Conservation (phyloP, 1,140 invertebrate species). For the Arion vulgaris region DNA sequence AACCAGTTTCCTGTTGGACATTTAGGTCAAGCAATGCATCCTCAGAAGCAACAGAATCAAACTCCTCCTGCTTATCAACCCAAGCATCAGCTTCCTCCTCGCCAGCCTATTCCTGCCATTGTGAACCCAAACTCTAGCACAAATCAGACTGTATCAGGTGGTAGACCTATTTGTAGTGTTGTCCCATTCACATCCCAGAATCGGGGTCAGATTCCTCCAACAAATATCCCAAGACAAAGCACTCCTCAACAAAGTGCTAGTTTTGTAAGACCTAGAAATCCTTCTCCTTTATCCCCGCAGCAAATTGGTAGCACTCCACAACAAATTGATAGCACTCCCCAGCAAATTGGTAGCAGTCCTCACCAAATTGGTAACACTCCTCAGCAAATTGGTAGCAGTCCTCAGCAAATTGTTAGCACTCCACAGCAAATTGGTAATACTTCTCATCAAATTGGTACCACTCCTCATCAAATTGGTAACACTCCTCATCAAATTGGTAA, state of each 20-base stretch:
- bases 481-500: no score
- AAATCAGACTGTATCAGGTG: neutral
- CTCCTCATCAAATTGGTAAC: no score
- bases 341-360: no score
- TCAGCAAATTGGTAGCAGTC: no score
- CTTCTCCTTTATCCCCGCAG: neutral
- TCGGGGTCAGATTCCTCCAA: neutral
- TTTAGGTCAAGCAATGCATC: neutral
- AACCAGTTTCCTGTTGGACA: neutral
- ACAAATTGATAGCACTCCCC: neutral
- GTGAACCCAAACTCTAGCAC: conserved; percentile 2
- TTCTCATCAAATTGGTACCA: no score
- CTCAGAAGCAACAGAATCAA: conserved; percentile 10
- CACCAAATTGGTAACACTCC: no score
- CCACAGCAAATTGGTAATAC: no score
- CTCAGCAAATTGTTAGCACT: no score
- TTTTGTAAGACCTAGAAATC: conserved; percentile 18
- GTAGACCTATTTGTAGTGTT: conserved; percentile 25
- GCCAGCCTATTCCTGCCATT: conserved; percentile 25
- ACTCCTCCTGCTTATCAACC: neutral
- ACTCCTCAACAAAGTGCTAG: neutral
- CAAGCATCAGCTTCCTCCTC: conserved; percentile 24
- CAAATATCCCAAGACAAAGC: neutral
- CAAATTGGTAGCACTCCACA: neutral
- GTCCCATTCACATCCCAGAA: conserved; percentile 22